Conservation (phyloP, 1,140 invertebrate species). For the Leptinotarsa defecta region DNA sequence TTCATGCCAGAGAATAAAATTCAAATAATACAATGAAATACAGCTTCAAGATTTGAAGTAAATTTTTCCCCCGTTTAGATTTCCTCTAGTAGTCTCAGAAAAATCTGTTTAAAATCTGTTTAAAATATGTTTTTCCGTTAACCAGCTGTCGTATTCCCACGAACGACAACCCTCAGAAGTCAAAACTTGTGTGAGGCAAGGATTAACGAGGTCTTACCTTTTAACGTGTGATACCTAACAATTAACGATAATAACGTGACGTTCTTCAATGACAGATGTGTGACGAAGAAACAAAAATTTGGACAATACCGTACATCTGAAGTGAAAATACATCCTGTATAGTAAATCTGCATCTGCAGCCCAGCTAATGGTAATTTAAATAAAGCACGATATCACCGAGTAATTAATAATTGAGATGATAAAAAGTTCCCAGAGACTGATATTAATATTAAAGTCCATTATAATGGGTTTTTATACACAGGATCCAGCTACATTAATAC, state of each 20-base stretch:
- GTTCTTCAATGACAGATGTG: background rate
- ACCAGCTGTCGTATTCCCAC: too few species aligned
- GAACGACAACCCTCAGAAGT: too few species aligned
- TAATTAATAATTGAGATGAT: constrained; percentile 30
- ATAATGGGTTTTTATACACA: constrained; percentile 27
- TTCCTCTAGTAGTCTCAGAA: too few species aligned
- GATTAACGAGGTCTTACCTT: too few species aligned
- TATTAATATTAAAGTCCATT: constrained; percentile 27
- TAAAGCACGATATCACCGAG: constrained; percentile 23
- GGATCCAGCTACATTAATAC: constrained; percentile 28
- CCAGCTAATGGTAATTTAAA: constrained; percentile 21
- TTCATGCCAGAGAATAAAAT: too few species aligned
- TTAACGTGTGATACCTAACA: too few species aligned
- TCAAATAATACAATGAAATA: too few species aligned
- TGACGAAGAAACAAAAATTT: background rate
- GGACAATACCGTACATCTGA: background rate
- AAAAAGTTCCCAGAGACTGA: constrained; percentile 26
- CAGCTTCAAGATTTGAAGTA: too few species aligned
- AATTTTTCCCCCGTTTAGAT: too few species aligned
- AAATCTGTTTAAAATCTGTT: too few species aligned
- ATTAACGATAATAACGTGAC: background rate
- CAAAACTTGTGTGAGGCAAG: too few species aligned
- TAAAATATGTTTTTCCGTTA: too few species aligned
- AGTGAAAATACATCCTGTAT: constrained; percentile 1
- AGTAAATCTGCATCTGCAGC: constrained; percentile 11